Conservation (phyloP, 2,888 invertebrate genomes). For the Bruchidius siliquastri region DNA sequence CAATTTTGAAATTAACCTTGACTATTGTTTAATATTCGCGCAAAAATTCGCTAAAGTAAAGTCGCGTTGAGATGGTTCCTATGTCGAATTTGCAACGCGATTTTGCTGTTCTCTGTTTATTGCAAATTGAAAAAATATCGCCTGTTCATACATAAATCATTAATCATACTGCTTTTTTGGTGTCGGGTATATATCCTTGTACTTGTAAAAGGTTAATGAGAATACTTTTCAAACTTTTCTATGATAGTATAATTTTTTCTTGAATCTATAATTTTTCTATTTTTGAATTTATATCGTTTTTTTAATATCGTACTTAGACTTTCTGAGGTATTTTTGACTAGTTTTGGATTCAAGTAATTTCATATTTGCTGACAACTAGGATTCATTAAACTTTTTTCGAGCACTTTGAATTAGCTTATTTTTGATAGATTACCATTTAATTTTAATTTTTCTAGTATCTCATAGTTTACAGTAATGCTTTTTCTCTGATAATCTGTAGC, state of each 20-base stretch:
- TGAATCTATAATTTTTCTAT: no score
- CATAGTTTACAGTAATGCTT: background rate
- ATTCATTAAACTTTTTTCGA: background rate
- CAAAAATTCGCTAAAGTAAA: no score
- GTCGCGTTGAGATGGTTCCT: background rate
- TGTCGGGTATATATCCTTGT: background rate
- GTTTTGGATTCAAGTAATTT: no score
- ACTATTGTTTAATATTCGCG: no score
- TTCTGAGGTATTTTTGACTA: no score
- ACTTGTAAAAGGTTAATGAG: background rate
- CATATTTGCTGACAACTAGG: no score
- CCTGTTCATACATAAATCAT: background rate
- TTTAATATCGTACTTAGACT: no score
- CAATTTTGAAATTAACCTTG: no score
- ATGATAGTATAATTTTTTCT: no score
- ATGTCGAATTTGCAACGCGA: background rate
- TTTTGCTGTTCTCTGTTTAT: background rate
- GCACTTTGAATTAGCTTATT: background rate
- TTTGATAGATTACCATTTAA: background rate
- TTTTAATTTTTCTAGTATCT: background rate
- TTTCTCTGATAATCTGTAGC: background rate
- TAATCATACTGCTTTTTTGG: background rate
- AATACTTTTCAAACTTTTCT: background rate
- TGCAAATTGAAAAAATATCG: background rate
- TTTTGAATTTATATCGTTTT: no score